Evolutionary conservation across 2,888 invertebrate genomes (phyloP), one percentile per base, ranked within the genome.

Genomic region (Temnothorax ravouxi): DNA sequence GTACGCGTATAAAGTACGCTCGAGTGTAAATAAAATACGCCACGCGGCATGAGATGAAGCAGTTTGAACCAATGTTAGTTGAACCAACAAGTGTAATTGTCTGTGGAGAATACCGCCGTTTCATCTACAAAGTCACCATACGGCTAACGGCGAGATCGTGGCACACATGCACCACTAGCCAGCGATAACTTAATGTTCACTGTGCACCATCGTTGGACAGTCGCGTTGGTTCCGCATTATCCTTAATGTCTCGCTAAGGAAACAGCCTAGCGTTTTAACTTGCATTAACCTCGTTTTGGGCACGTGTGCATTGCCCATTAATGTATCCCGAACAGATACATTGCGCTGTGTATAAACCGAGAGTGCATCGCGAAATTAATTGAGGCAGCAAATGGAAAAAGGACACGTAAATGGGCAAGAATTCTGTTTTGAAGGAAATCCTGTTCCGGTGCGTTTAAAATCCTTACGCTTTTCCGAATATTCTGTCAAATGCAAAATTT

Each of bases 181-280:
- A 77, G 84, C 85, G 87, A 84, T 84, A 88, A 76, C 83, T 69
- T 87, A 89, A 86, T 89, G 75, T 79, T 82, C 59, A 84, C 62
- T 79, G 72, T 85, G 47, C 66, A 61, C 25, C 59, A 44, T 69
- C 72, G 44, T 21, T 13, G 81, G 62, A 66, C 71, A 56, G 82
- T 80, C 84, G 18, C 25, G 87, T 79, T 83, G 88, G 86, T 89
- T 86, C 88, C 89, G 83, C 84, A 81, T 89, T 89, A 84, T 64
- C 82, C 86, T 80, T 71, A 76, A 88, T 83, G 62, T 71, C 85
- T 72, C 83, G 71, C 85, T 76, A 82, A 66, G 62, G 76, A 80
- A 80, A 74, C 67, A 56, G 54, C 50, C 74, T 86, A 81, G 67
- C 84, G 85, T 81, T 88, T 88, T 67, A 86, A 54, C 76, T 64